Base-by-base conservation (phyloP, 2,797 vertebrate species). In the Amblyraja radiata region DNA sequence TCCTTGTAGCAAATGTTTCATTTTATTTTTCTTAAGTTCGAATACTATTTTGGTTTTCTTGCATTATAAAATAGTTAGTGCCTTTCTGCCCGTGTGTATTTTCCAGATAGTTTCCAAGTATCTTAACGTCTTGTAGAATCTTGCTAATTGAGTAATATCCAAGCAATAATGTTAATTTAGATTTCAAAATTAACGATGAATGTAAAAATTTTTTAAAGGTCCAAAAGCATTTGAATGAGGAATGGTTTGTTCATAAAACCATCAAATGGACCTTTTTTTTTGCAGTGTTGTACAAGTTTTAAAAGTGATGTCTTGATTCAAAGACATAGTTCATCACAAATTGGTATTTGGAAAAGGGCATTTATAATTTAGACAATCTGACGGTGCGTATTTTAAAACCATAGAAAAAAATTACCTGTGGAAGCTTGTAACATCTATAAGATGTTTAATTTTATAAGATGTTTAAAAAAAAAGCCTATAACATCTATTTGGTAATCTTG, bases 41-140 rank as follows among this genome's bases (percentile, higher is more conserved):
- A 93, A 94, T 93, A 93, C 94, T 94, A 94, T 94, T 94, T 92
- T 88, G 84, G n/a, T 88, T 88, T 92, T 76, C 68, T 95, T 94
- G 95, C 96, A 94, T 94, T 94, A 95, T 96, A 94, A 95, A 93
- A 95, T 94, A 96, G 94, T 94, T 96, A 96, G 97, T 97, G 97
- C 97, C 97, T 97, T 97, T 97, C 96, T 95, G 95, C 96, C 97
- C 96, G 95, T 96, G 96, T 96, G 95, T 96, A 96, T 96, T 94
- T 96, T 95, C 95, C 95, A 95, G 95, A 94, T 94, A 95, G 95
- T 96, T 96, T 95, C 95, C 96, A 95, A 95, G 94, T 93, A 94
- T 83, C 94, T 95, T 94, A 95, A 94, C 93, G 94, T 83, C 94
- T 95, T 94, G 93, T 94, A 93, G 94, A 95, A 94, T 94, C 95